Percentiles rank a stretch among this genome's conserved stretches.
These are phyloP conservation scores for Sisyra terminalis DNA, from an alignment of 2,888 invertebrate genomes.

Conservation along the genomic window DNA sequence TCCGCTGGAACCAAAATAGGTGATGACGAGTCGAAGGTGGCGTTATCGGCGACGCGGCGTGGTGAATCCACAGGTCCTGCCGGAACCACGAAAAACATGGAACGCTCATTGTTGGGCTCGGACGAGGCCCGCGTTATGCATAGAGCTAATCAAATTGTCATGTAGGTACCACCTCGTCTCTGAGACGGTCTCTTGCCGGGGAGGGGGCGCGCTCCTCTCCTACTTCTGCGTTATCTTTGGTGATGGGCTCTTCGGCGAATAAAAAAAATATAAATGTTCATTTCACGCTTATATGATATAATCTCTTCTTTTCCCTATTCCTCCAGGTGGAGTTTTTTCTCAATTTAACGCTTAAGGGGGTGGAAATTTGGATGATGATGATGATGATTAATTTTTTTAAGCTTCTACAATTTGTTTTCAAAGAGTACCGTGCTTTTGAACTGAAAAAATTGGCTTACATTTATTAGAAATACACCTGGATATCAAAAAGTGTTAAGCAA, in stretches of 20 bases:
- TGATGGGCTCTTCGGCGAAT: not conserved
- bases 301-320: not conserved
- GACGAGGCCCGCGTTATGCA: slow-evolving; percentile 70
- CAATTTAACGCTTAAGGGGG: no score
- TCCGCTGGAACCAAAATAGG: slow-evolving; percentile 14
- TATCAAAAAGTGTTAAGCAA: no score
- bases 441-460: no score
- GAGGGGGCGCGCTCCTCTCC: slow-evolving; percentile 8
- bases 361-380: no score
- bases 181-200: slow-evolving; percentile 6
- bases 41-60: slow-evolving; percentile 21
- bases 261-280: no score
- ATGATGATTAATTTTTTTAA: no score
- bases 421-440: no score
- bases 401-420: no score
- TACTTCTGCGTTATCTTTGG: not conserved
- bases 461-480: no score
- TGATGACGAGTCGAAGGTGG: slow-evolving; percentile 19
- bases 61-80: slow-evolving; percentile 23
- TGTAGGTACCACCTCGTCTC: slow-evolving; percentile 42
- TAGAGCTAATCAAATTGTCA: slow-evolving; percentile 73
- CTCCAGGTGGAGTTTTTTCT: not conserved
- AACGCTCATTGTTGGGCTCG: slow-evolving; percentile 45
- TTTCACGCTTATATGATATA: no score
- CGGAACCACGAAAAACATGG: slow-evolving; percentile 28